phyloP scores from a whole-genome alignment of 2,113 vertebrate genomes.

The Merops nubicus region DNA sequence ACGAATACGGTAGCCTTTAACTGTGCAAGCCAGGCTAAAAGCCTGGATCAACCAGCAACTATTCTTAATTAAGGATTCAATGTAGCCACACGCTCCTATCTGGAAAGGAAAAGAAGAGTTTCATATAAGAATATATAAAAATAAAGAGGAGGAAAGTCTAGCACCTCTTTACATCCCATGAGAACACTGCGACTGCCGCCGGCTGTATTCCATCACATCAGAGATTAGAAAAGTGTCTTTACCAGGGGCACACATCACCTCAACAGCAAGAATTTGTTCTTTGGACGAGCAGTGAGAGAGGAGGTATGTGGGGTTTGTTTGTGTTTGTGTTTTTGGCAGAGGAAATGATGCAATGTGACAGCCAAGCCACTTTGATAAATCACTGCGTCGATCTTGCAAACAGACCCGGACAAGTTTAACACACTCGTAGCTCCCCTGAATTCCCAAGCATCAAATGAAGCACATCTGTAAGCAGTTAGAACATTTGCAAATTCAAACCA shows the following conservation, averaged over 20 bases:
- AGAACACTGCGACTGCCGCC: neutral
- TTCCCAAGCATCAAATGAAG: slow-evolving; percentile 33
- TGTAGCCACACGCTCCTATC: slow-evolving; percentile 97
- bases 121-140: neutral
- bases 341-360: neutral
- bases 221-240: neutral
- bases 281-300: neutral
- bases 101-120: slow-evolving; percentile 66
- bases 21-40: slow-evolving; percentile 94
- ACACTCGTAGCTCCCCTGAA: neutral
- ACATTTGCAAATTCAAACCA: slow-evolving; percentile 40
- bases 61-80: slow-evolving; percentile 83
- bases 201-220: neutral
- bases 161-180: neutral
- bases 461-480: slow-evolving; percentile 49
- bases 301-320: neutral
- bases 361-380: neutral
- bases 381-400: neutral
- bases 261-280: neutral
- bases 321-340: neutral
- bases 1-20: slow-evolving; percentile 89
- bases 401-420: neutral
- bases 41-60: slow-evolving; percentile 95
- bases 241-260: neutral
- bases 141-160: neutral